Conservation (phyloP, 2,797 vertebrate genomes). For the Microctenopoma steveboyesi region DNA sequence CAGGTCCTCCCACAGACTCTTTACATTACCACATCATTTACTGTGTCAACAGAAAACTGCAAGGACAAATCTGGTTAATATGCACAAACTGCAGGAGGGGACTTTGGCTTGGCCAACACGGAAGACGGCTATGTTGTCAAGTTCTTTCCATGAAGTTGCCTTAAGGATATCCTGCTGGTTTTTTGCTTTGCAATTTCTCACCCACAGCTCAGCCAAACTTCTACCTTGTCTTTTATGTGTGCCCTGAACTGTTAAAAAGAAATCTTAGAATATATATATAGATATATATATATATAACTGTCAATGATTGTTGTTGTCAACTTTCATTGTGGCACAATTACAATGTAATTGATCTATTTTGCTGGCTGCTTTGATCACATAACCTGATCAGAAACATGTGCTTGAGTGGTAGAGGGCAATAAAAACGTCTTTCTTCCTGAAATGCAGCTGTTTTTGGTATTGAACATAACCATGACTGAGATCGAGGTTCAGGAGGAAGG, state of each 20-base stretch:
- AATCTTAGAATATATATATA: not conserved
- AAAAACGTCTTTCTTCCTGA: too few relatives aligned
- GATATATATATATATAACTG: not conserved
- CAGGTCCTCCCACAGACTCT: constrained; percentile 18
- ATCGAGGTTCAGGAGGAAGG: not conserved
- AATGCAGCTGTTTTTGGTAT: not conserved
- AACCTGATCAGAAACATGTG: not conserved
- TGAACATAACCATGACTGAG: not conserved
- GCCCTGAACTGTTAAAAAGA: not conserved
- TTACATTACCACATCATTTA: constrained; percentile 27
- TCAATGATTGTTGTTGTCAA: not conserved
- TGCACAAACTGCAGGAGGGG: constrained; percentile 23
- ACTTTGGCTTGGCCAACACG: constrained; percentile 33
- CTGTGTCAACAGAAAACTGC: constrained; percentile 50
- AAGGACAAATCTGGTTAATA: constrained; percentile 21
- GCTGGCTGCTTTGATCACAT: constrained; percentile 4
- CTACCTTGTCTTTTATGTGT: not conserved
- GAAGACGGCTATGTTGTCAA: constrained; percentile 32
- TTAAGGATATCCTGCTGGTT: not conserved
- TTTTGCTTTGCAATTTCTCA: constrained; percentile 32
- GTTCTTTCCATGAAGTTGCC: constrained; percentile 8
- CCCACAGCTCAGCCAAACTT: not conserved
- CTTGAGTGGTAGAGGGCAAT: too few relatives aligned
- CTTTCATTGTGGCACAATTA: constrained; percentile 1
- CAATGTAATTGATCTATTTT: not conserved